phyloP scores from a whole-genome alignment of 2,888 invertebrate species.

The Azorinus chamasolen region DNA sequence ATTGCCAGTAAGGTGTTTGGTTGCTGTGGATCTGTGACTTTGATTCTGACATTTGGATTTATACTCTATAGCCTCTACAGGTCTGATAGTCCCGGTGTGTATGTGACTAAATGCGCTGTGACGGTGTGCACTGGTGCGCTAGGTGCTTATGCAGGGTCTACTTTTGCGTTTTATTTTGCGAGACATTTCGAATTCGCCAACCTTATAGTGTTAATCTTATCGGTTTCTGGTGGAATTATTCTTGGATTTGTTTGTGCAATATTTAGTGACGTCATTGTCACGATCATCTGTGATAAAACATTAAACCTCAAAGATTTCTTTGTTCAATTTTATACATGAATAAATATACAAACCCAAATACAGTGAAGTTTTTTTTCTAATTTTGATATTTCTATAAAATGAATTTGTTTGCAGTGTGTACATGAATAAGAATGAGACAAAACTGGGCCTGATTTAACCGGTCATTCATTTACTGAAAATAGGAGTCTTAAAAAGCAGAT shows the following conservation, averaged over 20 bases:
- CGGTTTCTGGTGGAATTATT: conserved; percentile 2
- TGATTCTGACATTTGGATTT: conserved; percentile 33
- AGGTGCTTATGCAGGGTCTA: conserved; percentile 12
- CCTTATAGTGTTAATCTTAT: conserved; percentile 6
- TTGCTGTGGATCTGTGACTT: conserved; percentile 15
- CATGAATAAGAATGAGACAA: no score
- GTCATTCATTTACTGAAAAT: no score
- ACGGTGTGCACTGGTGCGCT: conserved; percentile 9
- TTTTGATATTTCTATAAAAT: no score
- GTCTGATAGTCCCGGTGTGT: conserved; percentile 1
- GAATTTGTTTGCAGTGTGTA: no score
- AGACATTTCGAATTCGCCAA: conserved; percentile 4
- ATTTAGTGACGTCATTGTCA: conserved; percentile 11
- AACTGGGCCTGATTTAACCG: no score
- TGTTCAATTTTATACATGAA: no score
- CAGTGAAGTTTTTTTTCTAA: no score
- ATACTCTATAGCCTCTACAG: conserved; percentile 14
- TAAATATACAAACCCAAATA: no score
- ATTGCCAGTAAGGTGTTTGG: conserved; percentile 29
- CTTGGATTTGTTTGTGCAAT: conserved; percentile 6
- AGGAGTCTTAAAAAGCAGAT: no score
- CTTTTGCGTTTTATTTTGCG: background rate
- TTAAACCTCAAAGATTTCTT: background rate
- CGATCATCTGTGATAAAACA: conserved; percentile 5
- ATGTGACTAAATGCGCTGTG: conserved; percentile 9